phyloP scores from a whole-genome alignment of 2,113 vertebrate genomes.

The Istiophorus platypterus region DNA sequence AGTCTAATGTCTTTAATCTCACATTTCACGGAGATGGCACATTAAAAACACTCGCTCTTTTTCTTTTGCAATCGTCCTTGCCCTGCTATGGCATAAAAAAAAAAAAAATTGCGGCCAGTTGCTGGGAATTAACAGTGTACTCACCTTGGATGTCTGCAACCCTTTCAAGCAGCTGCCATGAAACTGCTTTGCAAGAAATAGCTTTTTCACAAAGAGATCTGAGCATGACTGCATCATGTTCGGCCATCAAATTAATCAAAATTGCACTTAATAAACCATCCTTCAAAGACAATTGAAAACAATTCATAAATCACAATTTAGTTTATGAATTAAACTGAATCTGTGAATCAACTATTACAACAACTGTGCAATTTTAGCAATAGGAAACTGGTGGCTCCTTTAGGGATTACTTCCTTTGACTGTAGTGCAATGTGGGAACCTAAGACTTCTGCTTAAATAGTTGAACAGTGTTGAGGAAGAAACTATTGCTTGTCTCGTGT shows the following conservation, averaged over 20 bases:
- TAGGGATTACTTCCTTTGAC: background rate
- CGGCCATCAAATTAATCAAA: slow-evolving; percentile 41
- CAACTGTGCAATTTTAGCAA: background rate
- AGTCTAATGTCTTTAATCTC: slow-evolving; percentile 86
- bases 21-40: slow-evolving; percentile 65
- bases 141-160: slow-evolving; percentile 37
- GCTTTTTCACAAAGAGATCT: slow-evolving; percentile 39
- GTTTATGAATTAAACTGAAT: background rate
- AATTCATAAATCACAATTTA: background rate
- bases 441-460: background rate
- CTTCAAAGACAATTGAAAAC: slow-evolving; percentile 32
- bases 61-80: slow-evolving; percentile 43
- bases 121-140: slow-evolving; percentile 29
- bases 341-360: background rate
- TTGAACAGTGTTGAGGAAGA: background rate
- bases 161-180: slow-evolving; percentile 66
- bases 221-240: slow-evolving; percentile 9
- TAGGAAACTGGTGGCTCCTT: background rate
- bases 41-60: slow-evolving; percentile 62
- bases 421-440: background rate
- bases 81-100: slow-evolving; percentile 1
- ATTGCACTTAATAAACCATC: slow-evolving; percentile 19
- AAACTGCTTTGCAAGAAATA: slow-evolving; percentile 37
- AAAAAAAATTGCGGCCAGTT: background rate
- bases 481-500: background rate